Evolutionary conservation across 2,888 invertebrate genomes (phyloP), one percentile per base, ranked within the genome.

Genomic region (Drosophila barbarae): DNA sequence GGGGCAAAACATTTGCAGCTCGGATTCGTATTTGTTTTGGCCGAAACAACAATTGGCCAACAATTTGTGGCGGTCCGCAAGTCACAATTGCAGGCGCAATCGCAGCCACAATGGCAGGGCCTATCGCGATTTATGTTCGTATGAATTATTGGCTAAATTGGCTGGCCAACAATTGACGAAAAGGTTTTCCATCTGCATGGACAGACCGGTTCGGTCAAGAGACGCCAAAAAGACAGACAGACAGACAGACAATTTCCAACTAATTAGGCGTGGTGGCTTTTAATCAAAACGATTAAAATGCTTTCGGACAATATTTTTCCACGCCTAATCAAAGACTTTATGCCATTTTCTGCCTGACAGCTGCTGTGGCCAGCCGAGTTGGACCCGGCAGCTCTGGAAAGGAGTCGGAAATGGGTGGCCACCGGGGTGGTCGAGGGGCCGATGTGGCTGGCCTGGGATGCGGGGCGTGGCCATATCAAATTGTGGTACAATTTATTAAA

Each of bases 261-360:
- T 81, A 81, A 81, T 81, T 85, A 81, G 81, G 81, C 84, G 85
- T 83, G 84, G 76, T 85, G 60, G 84, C 85, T 85, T 77, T 85
- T 81, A 81, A 81, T 81, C 81, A 81, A 81, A 81, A 81, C 81
- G 81, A 81, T 81, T 81, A 81, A 81, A 81, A 85, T 81, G 76
- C 85, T 85, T 85, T 81, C 81, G 76, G 84, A 85, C 84, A 85
- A 80, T 81, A 83, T 81, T 81, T 81, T 81, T 85, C 81, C 85
- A 81, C 81, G 81, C 85, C 85, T 80, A 85, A 81, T 81, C 81
- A 81, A 76, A 85, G 81, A 76, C 82, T 82, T 66, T 72, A 76
- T 81, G 76, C 84, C 84, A 81, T 74, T 76, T 77, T 77, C 74
- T 83, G 83, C 72, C 69, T 83, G 85, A 72, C 81, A 81, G 81